Base-by-base conservation (phyloP, 2,888 invertebrate genomes). In the Ctenicera cuprea region DNA sequence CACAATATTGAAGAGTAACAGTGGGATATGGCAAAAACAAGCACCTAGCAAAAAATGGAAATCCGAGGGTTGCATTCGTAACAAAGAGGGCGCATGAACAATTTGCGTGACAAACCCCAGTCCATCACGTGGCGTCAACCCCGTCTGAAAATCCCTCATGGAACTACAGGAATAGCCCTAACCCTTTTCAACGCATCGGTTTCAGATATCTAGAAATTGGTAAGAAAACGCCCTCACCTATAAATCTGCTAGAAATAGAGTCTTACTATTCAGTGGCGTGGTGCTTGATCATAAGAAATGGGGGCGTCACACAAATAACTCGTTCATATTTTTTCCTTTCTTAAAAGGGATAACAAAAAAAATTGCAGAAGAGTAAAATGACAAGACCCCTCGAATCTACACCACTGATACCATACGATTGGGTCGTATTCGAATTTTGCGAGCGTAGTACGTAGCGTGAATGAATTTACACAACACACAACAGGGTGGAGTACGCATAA, bases 111-210 rank as follows among this genome's bases (percentile, higher is more conserved):
- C 73, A 70, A 63, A 67, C 66, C 70, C 70, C 64, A 62, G 74
- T 78, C 73, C 65, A 73, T 78, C 77, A 77, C 71, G 68, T 73
- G 78, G 76, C 77, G 78, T 77, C 78, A 75, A 71, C 78, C 73
- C 71, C 74, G 76, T 78, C 76, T 75, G 65, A 63, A 63, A 52
- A 64, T 71, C 71, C 64, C 41, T 14, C 50, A 68, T 57, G 57
- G 38, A 54, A 66, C 16, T 71, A 64, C 48, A 64, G 54, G 43
- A 71, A 71, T 71, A 71, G 30, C 63, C 71, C 71, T 20, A 64
- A 57, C 54, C 71, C 64, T 63, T 70, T 63, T 63, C 63, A 63
- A 63, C 70, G 41, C 63, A 70, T 70, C 41, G 43, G 63, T 70
- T 62, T 64, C 20, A 37, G 63, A 70, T 70, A 59, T 61, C 16